Base-by-base conservation (phyloP, 2,888 invertebrate genomes). In the Tetragonula carbonaria region DNA sequence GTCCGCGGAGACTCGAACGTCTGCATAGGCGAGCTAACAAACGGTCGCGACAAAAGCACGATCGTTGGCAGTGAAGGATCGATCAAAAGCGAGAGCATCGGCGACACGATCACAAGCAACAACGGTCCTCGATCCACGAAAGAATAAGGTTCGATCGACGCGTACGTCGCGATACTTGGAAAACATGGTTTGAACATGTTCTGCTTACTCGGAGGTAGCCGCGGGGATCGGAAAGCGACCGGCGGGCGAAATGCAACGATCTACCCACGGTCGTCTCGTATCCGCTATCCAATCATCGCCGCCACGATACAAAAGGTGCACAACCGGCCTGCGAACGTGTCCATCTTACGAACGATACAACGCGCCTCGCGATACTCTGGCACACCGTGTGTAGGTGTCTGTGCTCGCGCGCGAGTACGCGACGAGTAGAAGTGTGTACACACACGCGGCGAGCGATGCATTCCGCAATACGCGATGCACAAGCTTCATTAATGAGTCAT, bases 401-500 rank as follows among this genome's bases (percentile, higher is more conserved):
- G 45, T 4, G 18, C 23, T 66, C 59, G 62, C 68, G 67, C 70
- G 77, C n/a, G 55, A n/a, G 78, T 62, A 51, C 55, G 62, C 62
- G 70, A 38, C 38, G 11, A 13, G 28, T 11, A 28, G 45, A 33
- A 55, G 18, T 77, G 74, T 78, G 63, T 38, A 68, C 59, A 74
- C 71, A 81, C 75, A 79, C 67, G 21, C 66, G 51, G 78, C 78
- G 89, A 84, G 80, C 66, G 86, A 72, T 83, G 85, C 87, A 85
- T 89, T 86, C 91, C 80, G 91, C 88, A 88, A 88, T 90, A 86
- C 80, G 84, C 85, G 87, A 85, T 84, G 86, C 86, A 84, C 90
- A 89, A 85, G 87, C 90, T 90, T 91, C 91, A 86, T 91, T 92
- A 91, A 92, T 91, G 91, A 92, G 87, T 92, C 91, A 91, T 90